Percentiles rank a stretch among this genome's conserved stretches.
phyloP scores from a whole-genome alignment of 64 coral and sea anemone genomes.

The Stichodactyla mertensii region DNA sequence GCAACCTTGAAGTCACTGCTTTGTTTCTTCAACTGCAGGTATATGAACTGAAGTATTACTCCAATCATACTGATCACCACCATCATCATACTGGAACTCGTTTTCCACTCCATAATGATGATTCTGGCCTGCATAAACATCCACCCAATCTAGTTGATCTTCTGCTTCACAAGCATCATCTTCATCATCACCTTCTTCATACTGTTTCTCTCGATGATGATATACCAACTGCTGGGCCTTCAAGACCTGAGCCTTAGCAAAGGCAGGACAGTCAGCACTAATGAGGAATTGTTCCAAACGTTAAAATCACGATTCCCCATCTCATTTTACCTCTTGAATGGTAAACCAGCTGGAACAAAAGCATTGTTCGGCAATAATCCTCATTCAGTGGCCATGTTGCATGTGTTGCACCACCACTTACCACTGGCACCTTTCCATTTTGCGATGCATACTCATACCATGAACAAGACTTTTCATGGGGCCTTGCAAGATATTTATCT shows the following conservation, averaged over 20 bases:
- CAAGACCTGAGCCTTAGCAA: conserved; percentile 8
- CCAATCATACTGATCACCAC: neutral
- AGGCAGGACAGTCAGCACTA: neutral
- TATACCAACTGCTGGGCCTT: conserved; percentile 14
- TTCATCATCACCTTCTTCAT: conserved; percentile 28
- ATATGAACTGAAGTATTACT: too few species aligned
- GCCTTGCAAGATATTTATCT: conserved; percentile 6
- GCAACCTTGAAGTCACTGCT: too few species aligned
- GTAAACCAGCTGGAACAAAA: neutral
- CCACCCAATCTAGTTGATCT: conserved; percentile 37
- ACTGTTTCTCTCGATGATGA: neutral
- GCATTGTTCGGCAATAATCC: too few species aligned
- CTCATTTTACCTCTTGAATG: too few species aligned
- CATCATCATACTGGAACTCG: conserved; percentile 16
- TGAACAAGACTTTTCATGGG: neutral
- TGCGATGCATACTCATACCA: too few species aligned
- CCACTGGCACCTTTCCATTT: too few species aligned
- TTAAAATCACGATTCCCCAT: too few species aligned
- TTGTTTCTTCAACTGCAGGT: too few species aligned
- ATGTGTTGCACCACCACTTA: conserved; percentile 39
- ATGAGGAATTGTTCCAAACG: neutral
- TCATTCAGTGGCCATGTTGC: conserved; percentile 22
- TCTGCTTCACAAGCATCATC: conserved; percentile 15
- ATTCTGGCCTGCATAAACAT: conserved; percentile 25
- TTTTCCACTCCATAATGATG: neutral